Percentiles rank a stretch among this genome's conserved stretches.
Evolutionary conservation across 2,797 vertebrate species (phyloP).

Genomic region (Tokudaia muenninki): DNA sequence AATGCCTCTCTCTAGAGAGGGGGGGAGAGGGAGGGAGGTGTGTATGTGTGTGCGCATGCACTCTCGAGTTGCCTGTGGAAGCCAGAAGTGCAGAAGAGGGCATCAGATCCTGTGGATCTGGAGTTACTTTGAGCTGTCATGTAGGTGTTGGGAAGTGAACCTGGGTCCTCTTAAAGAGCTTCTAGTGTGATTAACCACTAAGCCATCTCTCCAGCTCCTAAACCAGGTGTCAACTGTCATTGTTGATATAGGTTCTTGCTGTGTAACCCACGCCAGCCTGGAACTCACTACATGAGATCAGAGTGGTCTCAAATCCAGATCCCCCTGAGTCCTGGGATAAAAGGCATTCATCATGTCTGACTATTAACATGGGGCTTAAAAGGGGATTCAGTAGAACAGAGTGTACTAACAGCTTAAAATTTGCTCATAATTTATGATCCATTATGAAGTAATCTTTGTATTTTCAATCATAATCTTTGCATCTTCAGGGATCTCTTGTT

Average conservation of each 20-base stretch:
- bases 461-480: conserved; percentile 46
- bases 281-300: not conserved
- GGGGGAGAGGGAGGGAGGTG: no score
- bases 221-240: not conserved
- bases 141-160: not conserved
- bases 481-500: conserved; percentile 14
- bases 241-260: not conserved
- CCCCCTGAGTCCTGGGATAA: not conserved
- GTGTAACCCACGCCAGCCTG: not conserved
- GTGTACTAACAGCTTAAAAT: conserved; percentile 2
- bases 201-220: not conserved
- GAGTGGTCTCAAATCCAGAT: not conserved
- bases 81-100: not conserved
- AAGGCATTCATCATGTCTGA: not conserved
- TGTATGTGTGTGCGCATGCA: no score
- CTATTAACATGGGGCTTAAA: not conserved
- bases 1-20: not conserved
- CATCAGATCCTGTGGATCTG: not conserved
- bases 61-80: no score
- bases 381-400: not conserved
- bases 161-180: not conserved
- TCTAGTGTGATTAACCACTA: no score
- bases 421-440: conserved; percentile 28
- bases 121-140: not conserved
- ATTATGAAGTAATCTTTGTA: conserved; percentile 46